Base-by-base conservation (phyloP, 2,797 vertebrate species). In the Pteronotus mesoamericanus region DNA sequence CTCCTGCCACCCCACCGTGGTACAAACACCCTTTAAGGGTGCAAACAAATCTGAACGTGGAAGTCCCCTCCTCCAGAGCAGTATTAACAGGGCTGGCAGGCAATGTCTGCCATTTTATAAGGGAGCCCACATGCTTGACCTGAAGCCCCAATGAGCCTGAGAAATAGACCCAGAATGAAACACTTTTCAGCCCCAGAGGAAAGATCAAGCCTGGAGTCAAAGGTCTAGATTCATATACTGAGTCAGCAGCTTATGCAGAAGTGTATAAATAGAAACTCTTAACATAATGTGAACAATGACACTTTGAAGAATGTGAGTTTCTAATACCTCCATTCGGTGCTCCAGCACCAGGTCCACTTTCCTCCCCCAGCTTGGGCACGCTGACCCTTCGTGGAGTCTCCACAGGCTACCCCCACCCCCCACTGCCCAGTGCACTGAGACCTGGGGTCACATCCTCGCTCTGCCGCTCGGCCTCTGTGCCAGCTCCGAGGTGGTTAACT, bases 401-500 rank as follows among this genome's bases (percentile, higher is more conserved):
- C 12, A 3, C 3, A 4, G n/a, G 16, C 42, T 64, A 29, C 37
- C n/a, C n/a, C n/a, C n/a, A n/a, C n/a, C n/a, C n/a, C n/a, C n/a
- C n/a, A n/a, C n/a, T n/a, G 9, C 10, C 3, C 21, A 3, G 1
- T 0, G 32, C 32, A 9, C 1, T 5, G 29, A 42, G 26, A 26
- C 22, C 26, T 57, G 3, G 15, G 57, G 21, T 44, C 15, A 6
- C 15, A 22, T 21, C 16, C 51, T 5, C 2, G 0, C 32, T n/a
- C 64, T 29, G 3, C 26, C 9, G 9, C 24, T 21, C 3, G 6
- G 44, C 11, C 53, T 1, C 42, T 44, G 1, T 10, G 29, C 6
- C 5, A 89, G 51, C 10, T 18, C 1, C 1, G 1, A 11, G 48
- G 51, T 75, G 46, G 15, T 14, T 29, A 26, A 32, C 6, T 6